Percentiles rank a stretch among this genome's conserved stretches.
These are phyloP conservation scores for Tridacna gigas DNA, from an alignment of 2,888 invertebrate species.

Conservation along the genomic window DNA sequence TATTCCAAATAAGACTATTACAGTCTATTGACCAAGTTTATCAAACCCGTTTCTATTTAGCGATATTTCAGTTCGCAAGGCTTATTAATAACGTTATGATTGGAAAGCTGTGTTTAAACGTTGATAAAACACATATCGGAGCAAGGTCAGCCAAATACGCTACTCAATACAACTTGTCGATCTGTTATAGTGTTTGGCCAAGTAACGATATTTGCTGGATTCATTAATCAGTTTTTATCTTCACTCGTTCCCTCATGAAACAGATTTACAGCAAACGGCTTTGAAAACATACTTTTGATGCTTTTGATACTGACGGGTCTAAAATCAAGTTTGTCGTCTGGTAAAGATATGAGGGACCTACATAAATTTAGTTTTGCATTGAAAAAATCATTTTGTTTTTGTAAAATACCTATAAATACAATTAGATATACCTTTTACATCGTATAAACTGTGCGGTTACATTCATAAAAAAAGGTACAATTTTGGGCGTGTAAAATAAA, in stretches of 20 bases:
- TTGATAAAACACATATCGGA: conserved; percentile 18
- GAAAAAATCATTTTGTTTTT: no score
- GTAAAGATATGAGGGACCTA: no score
- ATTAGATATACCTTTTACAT: no score
- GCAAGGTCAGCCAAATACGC: conserved; percentile 1
- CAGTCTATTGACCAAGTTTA: conserved; percentile 29
- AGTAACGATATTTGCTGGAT: not conserved
- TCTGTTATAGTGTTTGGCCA: not conserved
- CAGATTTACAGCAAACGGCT: not conserved
- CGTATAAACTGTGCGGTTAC: no score
- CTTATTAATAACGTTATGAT: conserved; percentile 35
- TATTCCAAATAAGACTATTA: conserved; percentile 23
- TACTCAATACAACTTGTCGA: not conserved
- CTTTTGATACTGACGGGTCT: no score
- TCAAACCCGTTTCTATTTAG: conserved; percentile 29
- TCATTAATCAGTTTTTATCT: not conserved
- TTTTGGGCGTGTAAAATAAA: no score
- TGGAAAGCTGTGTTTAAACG: conserved; percentile 25
- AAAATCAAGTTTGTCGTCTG: no score
- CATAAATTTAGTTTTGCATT: no score
- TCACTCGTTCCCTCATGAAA: not conserved
- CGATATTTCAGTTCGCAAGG: conserved; percentile 16
- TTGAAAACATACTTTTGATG: not conserved
- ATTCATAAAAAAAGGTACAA: no score
- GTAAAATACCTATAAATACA: no score